These are phyloP conservation scores for Psococerastis gibbosa DNA, from an alignment of 2,888 invertebrate genomes.

Conservation along the genomic window DNA sequence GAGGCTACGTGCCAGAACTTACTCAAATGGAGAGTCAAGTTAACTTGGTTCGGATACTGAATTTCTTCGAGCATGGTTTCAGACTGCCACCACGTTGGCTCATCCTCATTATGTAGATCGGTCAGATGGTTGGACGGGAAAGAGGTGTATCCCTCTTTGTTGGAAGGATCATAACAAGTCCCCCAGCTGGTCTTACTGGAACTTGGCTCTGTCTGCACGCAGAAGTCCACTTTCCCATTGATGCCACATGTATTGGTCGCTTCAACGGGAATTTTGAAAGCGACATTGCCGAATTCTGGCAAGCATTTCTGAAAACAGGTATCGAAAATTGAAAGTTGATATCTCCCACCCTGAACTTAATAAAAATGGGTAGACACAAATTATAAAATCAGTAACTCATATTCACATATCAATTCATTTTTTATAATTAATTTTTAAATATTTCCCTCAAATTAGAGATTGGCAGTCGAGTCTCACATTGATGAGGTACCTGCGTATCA, in stretches of 20 bases:
- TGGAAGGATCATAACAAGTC: constrained; percentile 42
- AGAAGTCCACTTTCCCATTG: constrained; percentile 58
- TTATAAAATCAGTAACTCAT: too few species aligned
- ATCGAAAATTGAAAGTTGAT: too few species aligned
- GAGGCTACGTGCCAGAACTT: too few species aligned
- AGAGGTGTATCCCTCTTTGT: constrained; percentile 32
- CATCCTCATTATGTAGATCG: constrained; percentile 72
- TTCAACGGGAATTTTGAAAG: constrained; percentile 73
- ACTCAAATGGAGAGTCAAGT: constrained; percentile 78
- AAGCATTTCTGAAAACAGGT: constrained; percentile 56
- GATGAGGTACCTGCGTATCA: too few species aligned
- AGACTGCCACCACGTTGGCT: constrained; percentile 94
- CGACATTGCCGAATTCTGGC: constrained; percentile 93
- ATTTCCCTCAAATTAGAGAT: too few species aligned
- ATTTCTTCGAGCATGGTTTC: constrained; percentile 92
- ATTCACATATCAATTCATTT: too few species aligned
- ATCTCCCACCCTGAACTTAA: too few species aligned
- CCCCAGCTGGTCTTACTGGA: constrained; percentile 25
- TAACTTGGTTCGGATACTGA: constrained; percentile 80
- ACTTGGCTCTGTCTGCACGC: constrained; percentile 68
- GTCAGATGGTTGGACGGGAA: constrained; percentile 65
- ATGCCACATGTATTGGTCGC: constrained; percentile 94
- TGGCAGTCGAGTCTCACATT: too few species aligned
- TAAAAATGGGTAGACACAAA: too few species aligned
- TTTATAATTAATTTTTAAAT: too few species aligned